phyloP scores from a whole-genome alignment of 2,797 vertebrate genomes.

The Clarias laeviceps region DNA sequence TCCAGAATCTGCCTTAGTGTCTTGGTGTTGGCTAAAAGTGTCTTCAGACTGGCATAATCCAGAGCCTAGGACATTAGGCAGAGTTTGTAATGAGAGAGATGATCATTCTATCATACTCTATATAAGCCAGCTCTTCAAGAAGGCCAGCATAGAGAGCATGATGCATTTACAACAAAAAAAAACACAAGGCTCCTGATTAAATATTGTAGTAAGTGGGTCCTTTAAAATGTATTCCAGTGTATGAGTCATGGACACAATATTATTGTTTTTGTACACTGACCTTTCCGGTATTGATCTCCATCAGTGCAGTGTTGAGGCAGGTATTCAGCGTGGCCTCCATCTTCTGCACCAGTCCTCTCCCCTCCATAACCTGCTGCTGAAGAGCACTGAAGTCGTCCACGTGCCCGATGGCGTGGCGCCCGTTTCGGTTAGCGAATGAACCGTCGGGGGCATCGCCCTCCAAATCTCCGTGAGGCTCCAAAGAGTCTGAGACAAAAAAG shows the following conservation, averaged over 20 bases:
- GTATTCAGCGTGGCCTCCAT: slow-evolving; percentile 77
- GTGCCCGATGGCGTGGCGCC: slow-evolving; percentile 80
- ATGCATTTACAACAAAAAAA: background rate
- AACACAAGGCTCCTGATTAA: background rate
- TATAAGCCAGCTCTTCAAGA: background rate
- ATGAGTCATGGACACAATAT: too few relatives aligned
- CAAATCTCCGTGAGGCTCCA: slow-evolving; percentile 76
- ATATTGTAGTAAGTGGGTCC: background rate
- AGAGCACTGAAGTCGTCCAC: slow-evolving; percentile 85
- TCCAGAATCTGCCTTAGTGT: slow-evolving; percentile 83
- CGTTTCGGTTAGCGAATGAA: slow-evolving; percentile 77
- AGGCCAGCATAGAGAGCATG: background rate
- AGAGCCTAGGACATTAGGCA: slow-evolving; percentile 68
- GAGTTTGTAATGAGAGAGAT: background rate
- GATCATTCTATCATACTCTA: background rate
- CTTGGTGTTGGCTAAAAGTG: slow-evolving; percentile 75
- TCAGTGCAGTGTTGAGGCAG: slow-evolving; percentile 62
- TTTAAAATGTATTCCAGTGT: background rate
- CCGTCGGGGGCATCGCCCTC: slow-evolving; percentile 74
- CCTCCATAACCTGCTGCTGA: slow-evolving; percentile 85
- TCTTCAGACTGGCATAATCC: slow-evolving; percentile 66
- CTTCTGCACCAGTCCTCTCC: slow-evolving; percentile 76
- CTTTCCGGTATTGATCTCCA: slow-evolving; percentile 69
- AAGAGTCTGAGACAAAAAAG: slow-evolving; percentile 58
- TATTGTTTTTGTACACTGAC: slow-evolving; percentile 65